Evolutionary conservation across 2,888 invertebrate genomes (phyloP).

Genomic region (Neoascia interrupta): DNA sequence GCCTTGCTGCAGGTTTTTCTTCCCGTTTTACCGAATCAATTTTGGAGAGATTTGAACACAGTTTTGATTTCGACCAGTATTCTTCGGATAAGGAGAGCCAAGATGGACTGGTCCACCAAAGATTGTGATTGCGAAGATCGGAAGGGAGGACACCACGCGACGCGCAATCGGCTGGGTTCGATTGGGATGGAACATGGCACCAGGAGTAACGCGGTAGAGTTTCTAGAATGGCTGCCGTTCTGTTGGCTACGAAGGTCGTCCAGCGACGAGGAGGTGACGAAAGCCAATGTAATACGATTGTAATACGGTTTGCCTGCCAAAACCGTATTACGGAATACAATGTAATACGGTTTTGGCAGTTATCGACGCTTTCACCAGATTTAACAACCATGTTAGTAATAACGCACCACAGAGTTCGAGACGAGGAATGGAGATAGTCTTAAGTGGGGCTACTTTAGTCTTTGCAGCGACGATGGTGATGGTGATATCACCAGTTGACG

Average conservation of each 20-base stretch:
- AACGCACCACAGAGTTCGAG: conserved; percentile 50
- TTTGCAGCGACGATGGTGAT: too few relatives aligned
- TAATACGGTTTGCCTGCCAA: too few relatives aligned
- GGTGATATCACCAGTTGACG: too few relatives aligned
- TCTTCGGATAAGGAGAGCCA: conserved; percentile 27
- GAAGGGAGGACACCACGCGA: conserved; percentile 60
- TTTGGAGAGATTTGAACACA: not conserved
- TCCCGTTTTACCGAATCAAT: not conserved
- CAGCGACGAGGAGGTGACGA: conserved; percentile 52
- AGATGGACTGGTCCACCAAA: conserved; percentile 67
- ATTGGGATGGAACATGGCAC: conserved; percentile 49
- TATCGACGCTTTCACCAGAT: conserved; percentile 22
- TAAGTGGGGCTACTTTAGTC: too few relatives aligned
- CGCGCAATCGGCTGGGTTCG: conserved; percentile 68
- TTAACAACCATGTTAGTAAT: conserved; percentile 37
- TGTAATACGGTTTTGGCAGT: conserved; percentile 12
- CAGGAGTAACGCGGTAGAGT: conserved; percentile 42
- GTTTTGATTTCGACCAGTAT: conserved; percentile 8
- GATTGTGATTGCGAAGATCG: conserved; percentile 12
- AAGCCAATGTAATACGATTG: conserved; percentile 42
- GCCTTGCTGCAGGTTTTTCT: not conserved
- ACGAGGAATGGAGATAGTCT: too few relatives aligned
- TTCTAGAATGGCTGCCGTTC: conserved; percentile 56
- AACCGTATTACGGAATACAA: too few relatives aligned
- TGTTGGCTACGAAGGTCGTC: conserved; percentile 58